Evolutionary conservation across 1,140 invertebrate genomes (phyloP).

Genomic region (Leptopilina clavipes): DNA sequence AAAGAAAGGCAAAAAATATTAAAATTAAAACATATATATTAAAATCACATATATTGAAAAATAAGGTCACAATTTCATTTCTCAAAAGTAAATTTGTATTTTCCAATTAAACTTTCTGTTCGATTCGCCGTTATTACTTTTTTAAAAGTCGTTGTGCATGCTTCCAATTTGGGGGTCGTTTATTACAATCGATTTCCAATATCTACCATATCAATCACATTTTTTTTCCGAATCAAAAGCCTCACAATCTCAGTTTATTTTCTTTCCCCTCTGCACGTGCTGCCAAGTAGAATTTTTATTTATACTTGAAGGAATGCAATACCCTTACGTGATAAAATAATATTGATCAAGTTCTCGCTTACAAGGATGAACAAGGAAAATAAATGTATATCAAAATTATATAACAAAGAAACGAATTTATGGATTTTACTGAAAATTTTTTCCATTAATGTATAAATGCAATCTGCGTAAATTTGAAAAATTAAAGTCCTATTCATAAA

Average conservation of each 20-base stretch:
- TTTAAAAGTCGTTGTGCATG: background rate
- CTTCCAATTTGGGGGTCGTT: background rate
- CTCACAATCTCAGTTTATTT: background rate
- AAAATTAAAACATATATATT: background rate
- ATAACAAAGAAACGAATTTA: background rate
- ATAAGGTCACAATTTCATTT: background rate
- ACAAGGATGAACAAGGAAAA: background rate
- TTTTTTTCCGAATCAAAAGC: slow-evolving; percentile 19
- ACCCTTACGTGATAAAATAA: slow-evolving; percentile 4
- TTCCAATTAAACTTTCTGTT: background rate
- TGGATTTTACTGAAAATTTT: too few relatives aligned
- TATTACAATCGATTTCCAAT: slow-evolving; percentile 16
- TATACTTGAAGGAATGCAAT: background rate
- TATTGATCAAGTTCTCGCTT: background rate
- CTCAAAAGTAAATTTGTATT: too few relatives aligned
- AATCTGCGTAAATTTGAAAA: too few relatives aligned
- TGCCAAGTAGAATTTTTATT: background rate
- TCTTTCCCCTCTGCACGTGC: background rate
- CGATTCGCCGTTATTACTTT: background rate
- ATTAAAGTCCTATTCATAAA: background rate
- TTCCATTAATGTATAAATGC: too few relatives aligned
- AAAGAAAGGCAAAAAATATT: background rate
- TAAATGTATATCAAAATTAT: background rate
- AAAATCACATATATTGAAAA: background rate
- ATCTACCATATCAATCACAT: background rate